Base-by-base conservation (phyloP, 2,888 invertebrate genomes). In the Microctonus hyperodae region DNA sequence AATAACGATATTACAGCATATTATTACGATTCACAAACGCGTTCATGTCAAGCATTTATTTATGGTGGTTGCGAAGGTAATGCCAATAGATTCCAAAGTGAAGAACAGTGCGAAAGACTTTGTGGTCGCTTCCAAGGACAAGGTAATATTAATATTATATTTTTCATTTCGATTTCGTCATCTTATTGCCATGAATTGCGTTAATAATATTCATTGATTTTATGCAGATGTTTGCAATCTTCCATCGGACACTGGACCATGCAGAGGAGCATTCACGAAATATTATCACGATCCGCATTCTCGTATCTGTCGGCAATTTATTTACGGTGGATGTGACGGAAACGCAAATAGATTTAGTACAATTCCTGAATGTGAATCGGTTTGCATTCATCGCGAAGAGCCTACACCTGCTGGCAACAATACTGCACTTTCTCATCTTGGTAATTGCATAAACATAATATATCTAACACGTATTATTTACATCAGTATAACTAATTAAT, bases 281-380 rank as follows among this genome's bases (percentile, higher is more conserved):
- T 91, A 88, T 84, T 94, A 89, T 85, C 96, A 89, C 84, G 90
- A 94, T 77, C 79, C 83, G 13, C 75, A 76, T 0, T 83, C 85
- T 0, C 88, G 89, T 13, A 83, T 85, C 40, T 96, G 96, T 81
- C 86, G 86, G 62, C 85, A 87, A 70, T 96, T 94, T 83, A 84
- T 85, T 1, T 96, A 92, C 79, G 91, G 94, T 40, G 96, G 96
- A 67, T 96, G 96, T 80, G 88, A 86, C 40, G 96, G 96, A 35
- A 94, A 93, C 75, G 91, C 92, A 60, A 96, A 96, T 83, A 87
- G 94, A 63, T 96, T 96, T 85, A 90, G 90, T 67, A 88, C 88
- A 10, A 80, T 86, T n/a, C 87, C 88, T 31, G 93, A 94, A 79
- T 95, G 95, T 79, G 88, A 91, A 80, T 87, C 89, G 4, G 85